These are phyloP conservation scores for Sarotherodon lohbergeri DNA, from an alignment of 2,113 vertebrate species.

Conservation along the genomic window DNA sequence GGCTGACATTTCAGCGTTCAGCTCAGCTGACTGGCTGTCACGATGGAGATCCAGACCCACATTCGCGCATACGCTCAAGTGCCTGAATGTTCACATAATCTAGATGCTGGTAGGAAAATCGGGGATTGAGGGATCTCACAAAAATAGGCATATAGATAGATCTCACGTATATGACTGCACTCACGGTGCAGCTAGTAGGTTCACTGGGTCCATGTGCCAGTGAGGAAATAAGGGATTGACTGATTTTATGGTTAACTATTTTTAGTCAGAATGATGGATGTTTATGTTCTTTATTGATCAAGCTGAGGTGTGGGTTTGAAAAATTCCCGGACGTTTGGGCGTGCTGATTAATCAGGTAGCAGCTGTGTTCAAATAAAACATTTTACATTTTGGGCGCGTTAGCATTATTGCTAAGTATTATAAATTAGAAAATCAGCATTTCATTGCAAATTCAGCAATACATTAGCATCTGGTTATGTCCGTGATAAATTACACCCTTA, in stretches of 20 bases:
- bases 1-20: constrained; percentile 50
- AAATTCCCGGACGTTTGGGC: constrained; percentile 19
- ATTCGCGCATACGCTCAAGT: not conserved
- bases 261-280: constrained; percentile 69
- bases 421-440: constrained; percentile 55
- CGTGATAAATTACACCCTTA: constrained; percentile 44
- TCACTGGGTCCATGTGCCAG: constrained; percentile 37
- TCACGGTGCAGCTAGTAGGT: constrained; percentile 8
- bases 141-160: constrained; percentile 8
- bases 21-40: constrained; percentile 48
- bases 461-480: constrained; percentile 42
- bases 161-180: not conserved
- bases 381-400: constrained; percentile 54
- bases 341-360: constrained; percentile 58
- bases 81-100: constrained; percentile 1
- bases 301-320: constrained; percentile 34
- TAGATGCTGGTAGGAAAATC: constrained; percentile 8
- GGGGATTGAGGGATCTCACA: constrained; percentile 22
- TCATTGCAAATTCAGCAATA: constrained; percentile 56
- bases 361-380: constrained; percentile 43
- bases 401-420: constrained; percentile 58
- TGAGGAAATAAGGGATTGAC: constrained; percentile 56
- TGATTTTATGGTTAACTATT: constrained; percentile 64
- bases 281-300: constrained; percentile 70
- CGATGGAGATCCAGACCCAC: not conserved